Conservation (phyloP, 2,113 vertebrate species). For the Phyllostomus hastatus region DNA sequence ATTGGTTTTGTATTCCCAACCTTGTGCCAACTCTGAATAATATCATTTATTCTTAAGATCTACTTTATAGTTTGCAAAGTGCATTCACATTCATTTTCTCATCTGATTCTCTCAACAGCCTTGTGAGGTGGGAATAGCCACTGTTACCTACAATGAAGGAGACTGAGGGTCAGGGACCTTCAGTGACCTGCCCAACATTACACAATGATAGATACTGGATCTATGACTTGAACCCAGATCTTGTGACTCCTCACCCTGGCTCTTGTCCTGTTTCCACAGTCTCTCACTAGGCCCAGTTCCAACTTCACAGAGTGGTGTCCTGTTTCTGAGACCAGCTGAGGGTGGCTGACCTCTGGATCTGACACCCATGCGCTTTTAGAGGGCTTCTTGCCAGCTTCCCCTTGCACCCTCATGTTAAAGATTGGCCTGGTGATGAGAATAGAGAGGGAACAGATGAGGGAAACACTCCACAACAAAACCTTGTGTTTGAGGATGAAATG, state of each 20-base stretch:
- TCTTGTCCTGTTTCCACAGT: rapidly evolving
- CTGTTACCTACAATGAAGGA: background rate
- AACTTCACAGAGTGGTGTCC: rapidly evolving
- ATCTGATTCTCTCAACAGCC: background rate
- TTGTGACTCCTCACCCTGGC: background rate
- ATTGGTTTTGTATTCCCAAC: background rate
- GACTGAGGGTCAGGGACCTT: background rate
- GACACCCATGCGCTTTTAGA: background rate
- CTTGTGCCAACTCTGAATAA: background rate
- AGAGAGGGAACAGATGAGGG: background rate
- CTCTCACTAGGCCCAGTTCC: rapidly evolving
- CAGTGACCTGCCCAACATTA: background rate
- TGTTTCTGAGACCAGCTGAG: background rate
- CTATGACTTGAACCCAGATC: background rate
- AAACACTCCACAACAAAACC: background rate
- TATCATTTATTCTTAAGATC: background rate
- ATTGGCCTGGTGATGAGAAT: background rate
- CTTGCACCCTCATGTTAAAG: background rate
- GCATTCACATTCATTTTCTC: background rate
- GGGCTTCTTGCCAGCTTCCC: background rate
- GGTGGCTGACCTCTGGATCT: background rate
- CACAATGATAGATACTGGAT: background rate
- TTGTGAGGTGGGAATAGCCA: background rate
- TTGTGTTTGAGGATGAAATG: background rate
- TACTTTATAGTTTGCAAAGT: background rate